These are phyloP conservation scores for Onychomys leucogaster DNA, from an alignment of 2,797 vertebrate genomes.

Conservation along the genomic window DNA sequence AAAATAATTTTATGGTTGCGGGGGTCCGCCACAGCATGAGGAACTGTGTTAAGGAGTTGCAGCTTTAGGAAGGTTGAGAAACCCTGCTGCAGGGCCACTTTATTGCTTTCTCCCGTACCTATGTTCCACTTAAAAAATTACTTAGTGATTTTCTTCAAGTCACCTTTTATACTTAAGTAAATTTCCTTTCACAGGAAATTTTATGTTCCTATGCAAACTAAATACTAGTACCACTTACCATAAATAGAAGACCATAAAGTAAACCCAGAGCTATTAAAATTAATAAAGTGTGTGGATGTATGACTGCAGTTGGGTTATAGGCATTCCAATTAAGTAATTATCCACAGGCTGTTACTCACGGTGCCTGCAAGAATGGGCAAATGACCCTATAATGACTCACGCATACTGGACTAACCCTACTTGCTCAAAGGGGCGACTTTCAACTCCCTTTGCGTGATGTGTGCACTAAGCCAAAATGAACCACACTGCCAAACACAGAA, in stretches of 20 bases:
- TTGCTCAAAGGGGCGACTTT: background rate
- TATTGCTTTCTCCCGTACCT: background rate
- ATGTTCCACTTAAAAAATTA: background rate
- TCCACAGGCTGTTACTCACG: background rate
- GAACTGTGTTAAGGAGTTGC: background rate
- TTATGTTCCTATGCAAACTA: constrained; percentile 3
- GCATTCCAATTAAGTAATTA: constrained; percentile 27
- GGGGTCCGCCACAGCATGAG: background rate
- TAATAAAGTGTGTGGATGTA: background rate
- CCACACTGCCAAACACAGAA: background rate
- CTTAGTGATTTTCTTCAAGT: constrained; percentile 18
- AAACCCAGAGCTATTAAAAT: constrained; percentile 50
- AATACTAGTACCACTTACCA: background rate
- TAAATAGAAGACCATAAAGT: constrained; percentile 41
- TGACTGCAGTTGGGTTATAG: background rate
- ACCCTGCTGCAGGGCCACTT: no score
- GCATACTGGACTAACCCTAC: background rate
- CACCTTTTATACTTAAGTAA: constrained; percentile 15
- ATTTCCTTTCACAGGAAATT: constrained; percentile 42
- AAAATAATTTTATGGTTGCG: background rate
- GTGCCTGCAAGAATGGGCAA: background rate
- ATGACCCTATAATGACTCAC: background rate
- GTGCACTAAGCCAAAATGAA: background rate
- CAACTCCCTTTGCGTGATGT: background rate
- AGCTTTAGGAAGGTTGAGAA: background rate